A percentile compares a stretch with the other conserved stretches of the same genome.
These are phyloP conservation scores for Semotilus atromaculatus DNA, from an alignment of 2,797 vertebrate species.

Conservation along the genomic window DNA sequence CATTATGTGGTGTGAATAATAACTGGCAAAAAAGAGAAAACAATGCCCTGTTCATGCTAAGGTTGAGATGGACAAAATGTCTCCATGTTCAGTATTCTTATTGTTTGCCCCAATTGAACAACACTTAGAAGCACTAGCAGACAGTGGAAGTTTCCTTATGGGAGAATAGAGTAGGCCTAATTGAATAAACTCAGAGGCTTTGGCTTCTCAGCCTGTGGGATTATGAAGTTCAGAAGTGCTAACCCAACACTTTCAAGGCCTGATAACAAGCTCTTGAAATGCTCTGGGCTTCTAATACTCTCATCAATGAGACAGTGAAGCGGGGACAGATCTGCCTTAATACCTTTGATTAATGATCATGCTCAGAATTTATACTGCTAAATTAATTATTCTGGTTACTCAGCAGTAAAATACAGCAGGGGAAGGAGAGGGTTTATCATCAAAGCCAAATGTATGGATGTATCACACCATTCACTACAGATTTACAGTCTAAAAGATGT, in stretches of 20 bases:
- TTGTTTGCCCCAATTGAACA: slow-evolving; percentile 21
- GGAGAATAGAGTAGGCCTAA: slow-evolving; percentile 14
- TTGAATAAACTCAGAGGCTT: slow-evolving; percentile 66
- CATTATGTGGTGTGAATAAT: not conserved
- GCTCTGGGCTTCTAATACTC: slow-evolving; percentile 36
- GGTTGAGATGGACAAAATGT: not conserved
- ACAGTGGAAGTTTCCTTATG: slow-evolving; percentile 12
- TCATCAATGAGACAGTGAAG: slow-evolving; percentile 32
- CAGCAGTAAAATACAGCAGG: slow-evolving; percentile 63
- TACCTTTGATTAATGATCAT: slow-evolving; percentile 63
- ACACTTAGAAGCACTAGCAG: slow-evolving; percentile 12
- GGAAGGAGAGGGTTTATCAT: slow-evolving; percentile 54
- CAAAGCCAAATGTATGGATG: slow-evolving; percentile 13
- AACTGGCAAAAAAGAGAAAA: not conserved
- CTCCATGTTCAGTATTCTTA: slow-evolving; percentile 18
- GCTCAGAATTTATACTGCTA: slow-evolving; percentile 55
- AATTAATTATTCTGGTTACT: slow-evolving; percentile 62
- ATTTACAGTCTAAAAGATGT: not conserved
- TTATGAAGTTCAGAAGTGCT: slow-evolving; percentile 66
- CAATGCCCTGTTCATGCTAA: not conserved
- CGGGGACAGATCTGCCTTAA: slow-evolving; percentile 23
- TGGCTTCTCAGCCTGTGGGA: slow-evolving; percentile 56
- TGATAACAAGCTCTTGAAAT: slow-evolving; percentile 68
- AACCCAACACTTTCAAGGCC: slow-evolving; percentile 64
- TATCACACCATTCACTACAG: not conserved